These are phyloP conservation scores for Melanotaenia parkinsoni DNA, from an alignment of 2,797 vertebrate species.

Conservation along the genomic window DNA sequence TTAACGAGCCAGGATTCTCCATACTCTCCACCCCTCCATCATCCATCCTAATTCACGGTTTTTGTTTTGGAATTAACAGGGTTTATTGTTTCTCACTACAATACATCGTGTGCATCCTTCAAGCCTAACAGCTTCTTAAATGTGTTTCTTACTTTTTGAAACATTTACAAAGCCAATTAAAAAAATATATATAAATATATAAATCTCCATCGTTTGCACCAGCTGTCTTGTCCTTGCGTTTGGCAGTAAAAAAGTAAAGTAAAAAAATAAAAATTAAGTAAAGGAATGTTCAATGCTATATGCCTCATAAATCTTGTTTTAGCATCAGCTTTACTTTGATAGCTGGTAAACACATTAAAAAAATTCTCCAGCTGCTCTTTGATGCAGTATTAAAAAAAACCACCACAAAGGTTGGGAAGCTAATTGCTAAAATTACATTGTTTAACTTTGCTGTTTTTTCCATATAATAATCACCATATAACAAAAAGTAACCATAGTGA, in stretches of 20 bases:
- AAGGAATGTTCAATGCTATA: background rate
- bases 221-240: too few species aligned
- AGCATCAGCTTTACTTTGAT: background rate
- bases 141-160: background rate
- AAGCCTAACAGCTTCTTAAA: background rate
- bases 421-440: background rate
- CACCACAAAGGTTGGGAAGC: background rate
- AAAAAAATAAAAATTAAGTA: background rate
- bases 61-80: background rate
- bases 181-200: background rate
- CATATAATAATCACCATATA: background rate
- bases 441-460: slow-evolving; percentile 16
- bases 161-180: background rate
- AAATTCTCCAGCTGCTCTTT: background rate
- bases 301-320: too few species aligned
- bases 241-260: background rate
- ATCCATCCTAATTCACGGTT: too few species aligned
- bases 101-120: background rate
- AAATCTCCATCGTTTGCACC: background rate
- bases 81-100: slow-evolving; percentile 2
- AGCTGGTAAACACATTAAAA: background rate
- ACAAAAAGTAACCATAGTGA: slow-evolving; percentile 1
- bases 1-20: slow-evolving; percentile 1
- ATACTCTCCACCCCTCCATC: background rate
- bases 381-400: background rate